Base-by-base conservation (phyloP, 2,113 vertebrate species). In the Excalfactoria chinensis region DNA sequence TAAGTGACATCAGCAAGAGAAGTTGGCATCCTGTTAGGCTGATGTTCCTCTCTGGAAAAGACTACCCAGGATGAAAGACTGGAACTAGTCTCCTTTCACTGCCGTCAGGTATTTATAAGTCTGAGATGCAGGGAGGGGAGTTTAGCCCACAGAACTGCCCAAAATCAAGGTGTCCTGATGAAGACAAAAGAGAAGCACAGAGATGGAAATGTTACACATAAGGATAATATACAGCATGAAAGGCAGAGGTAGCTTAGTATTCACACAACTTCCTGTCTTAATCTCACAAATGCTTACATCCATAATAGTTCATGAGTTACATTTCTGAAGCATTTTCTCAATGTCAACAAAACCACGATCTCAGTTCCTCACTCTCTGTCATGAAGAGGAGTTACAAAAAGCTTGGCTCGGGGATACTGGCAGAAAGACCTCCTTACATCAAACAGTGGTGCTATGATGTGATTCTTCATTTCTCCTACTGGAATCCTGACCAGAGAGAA, bases 381-480 rank as follows among this genome's bases (percentile, higher is more conserved):
- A 32, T 46, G 79, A 93, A 84, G 49, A 73, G 32, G 21, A 91
- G 14, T 17, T 67, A 32, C 46, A 84, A 10, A 14, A 2, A 73
- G 5, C 51, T 80, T 85, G 34, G 41, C 85, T 43, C 15, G 46
- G 13, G 21, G 34, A 30, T 34, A 22, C 59, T 69, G 40, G 68
- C n/a, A 34, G 71, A 81, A 80, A 70, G 28, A 6, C 9, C 4
- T 90, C 18, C 19, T 91, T 26, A 67, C 43, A 35, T 3, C 71
- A 73, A 72, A 17, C 60, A 81, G 23, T 78, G 66, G 15, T 7
- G 30, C 70, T 88, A 93, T 93, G 62, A 92, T 90, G 74, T 92
- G 78, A 71, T 84, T 95, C 30, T 53, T 84, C 48, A 68, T 71
- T 90, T 30, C 18, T 86, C 25, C 55, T 35, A 40, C 30, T 74